phyloP scores from a whole-genome alignment of 2,888 invertebrate genomes.

The Xestia c-nigrum region DNA sequence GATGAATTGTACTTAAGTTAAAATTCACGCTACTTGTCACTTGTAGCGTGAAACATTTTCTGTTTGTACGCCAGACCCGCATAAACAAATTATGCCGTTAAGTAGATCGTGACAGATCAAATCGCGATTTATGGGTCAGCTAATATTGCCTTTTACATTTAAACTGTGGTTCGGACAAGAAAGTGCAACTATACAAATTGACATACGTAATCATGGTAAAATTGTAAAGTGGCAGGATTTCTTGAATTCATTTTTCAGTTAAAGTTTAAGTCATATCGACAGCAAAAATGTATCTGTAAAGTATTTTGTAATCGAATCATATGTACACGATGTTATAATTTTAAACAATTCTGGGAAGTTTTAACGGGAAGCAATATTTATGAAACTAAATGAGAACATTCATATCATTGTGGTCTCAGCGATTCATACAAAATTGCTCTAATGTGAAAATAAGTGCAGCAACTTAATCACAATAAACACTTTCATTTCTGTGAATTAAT shows the following conservation, averaged over 20 bases:
- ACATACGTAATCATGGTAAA: constrained; percentile 22
- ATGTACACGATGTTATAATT: constrained; percentile 23
- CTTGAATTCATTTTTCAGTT: neutral
- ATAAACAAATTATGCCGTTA: constrained; percentile 76
- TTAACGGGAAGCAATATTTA: constrained; percentile 20
- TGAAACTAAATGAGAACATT: constrained; percentile 45
- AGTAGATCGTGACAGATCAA: constrained; percentile 88
- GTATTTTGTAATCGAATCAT: neutral
- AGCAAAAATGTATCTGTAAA: neutral
- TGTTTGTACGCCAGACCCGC: constrained; percentile 65
- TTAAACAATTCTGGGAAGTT: constrained; percentile 31
- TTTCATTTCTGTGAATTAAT: constrained; percentile 74
- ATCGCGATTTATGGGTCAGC: constrained; percentile 85
- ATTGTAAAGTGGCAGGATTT: neutral
- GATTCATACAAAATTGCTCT: constrained; percentile 58
- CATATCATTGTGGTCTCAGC: constrained; percentile 24
- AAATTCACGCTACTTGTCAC: constrained; percentile 72
- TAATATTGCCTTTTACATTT: constrained; percentile 73
- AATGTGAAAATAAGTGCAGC: constrained; percentile 67
- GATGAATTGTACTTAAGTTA: constrained; percentile 62
- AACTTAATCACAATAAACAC: constrained; percentile 65
- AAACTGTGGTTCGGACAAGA: constrained; percentile 70
- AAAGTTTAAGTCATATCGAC: neutral
- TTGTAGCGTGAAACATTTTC: constrained; percentile 73
- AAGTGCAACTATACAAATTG: constrained; percentile 64